Percentiles rank a stretch among this genome's conserved stretches.
Conservation (phyloP, 2,888 invertebrate genomes). For the Papilio demoleus region DNA sequence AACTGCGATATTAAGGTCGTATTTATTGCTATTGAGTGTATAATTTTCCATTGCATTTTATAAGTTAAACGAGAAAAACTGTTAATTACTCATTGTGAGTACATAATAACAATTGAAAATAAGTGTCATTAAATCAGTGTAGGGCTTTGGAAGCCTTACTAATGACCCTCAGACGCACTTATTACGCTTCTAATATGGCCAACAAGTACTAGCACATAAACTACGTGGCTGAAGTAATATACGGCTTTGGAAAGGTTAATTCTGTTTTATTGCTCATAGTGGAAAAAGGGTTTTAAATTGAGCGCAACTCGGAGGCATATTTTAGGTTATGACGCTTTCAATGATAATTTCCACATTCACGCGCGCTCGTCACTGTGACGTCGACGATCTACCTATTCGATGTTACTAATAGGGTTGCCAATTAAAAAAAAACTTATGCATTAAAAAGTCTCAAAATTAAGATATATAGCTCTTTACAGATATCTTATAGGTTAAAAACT, state of each 20-base stretch:
- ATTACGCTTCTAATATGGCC: not conserved
- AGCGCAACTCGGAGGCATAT: not conserved
- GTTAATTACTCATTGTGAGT: not conserved
- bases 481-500: no score
- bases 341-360: slow-evolving; percentile 31
- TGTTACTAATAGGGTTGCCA: not conserved
- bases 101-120: not conserved
- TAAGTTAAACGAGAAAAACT: no score
- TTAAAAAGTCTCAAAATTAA: no score
- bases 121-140: not conserved
- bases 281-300: not conserved
- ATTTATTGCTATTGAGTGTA: no score
- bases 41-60: no score
- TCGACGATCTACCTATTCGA: slow-evolving; percentile 14
- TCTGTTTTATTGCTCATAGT: no score
- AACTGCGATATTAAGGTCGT: no score
- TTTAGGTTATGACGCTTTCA: slow-evolving; percentile 27
- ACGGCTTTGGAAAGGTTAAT: not conserved
- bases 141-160: slow-evolving; percentile 5
- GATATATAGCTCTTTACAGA: no score
- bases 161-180: slow-evolving; percentile 5
- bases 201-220: not conserved
- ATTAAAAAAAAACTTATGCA: not conserved
- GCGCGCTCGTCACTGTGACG: slow-evolving; percentile 28
- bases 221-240: not conserved